Evolutionary conservation across 2,113 vertebrate species (phyloP).

Genomic region (Urocynchramus pylzowi): DNA sequence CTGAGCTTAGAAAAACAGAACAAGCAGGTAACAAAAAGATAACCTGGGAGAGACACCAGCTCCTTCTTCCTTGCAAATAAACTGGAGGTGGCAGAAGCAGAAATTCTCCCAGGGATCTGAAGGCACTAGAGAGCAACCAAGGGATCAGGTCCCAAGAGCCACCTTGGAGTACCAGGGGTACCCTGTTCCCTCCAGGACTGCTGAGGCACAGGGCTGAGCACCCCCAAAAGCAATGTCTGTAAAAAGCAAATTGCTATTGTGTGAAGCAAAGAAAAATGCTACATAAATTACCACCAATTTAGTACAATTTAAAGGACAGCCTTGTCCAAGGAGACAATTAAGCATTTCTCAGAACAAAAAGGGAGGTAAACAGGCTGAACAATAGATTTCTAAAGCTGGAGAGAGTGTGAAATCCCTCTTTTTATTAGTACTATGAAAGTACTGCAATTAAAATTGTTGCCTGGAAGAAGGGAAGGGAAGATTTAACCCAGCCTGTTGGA

Average conservation of each 20-base stretch:
- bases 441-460: neutral
- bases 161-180: fast-evolving
- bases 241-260: neutral
- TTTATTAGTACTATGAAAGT: neutral
- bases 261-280: neutral
- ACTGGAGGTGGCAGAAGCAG: neutral
- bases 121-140: neutral
- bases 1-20: neutral
- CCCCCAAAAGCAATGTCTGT: neutral
- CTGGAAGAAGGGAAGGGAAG: neutral
- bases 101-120: neutral
- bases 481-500: neutral
- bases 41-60: neutral
- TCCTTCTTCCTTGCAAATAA: neutral
- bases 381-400: neutral
- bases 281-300: slow-evolving; percentile 24
- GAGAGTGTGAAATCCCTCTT: neutral
- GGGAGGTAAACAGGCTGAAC: slow-evolving; percentile 14
- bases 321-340: slow-evolving; percentile 43
- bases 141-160: neutral
- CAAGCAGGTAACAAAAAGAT: neutral
- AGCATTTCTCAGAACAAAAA: slow-evolving; percentile 14
- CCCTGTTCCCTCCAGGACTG: neutral
- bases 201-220: neutral
- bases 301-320: slow-evolving; percentile 33